Conservation (phyloP, 2,113 vertebrate genomes). For the Neopipo cinnamomea region DNA sequence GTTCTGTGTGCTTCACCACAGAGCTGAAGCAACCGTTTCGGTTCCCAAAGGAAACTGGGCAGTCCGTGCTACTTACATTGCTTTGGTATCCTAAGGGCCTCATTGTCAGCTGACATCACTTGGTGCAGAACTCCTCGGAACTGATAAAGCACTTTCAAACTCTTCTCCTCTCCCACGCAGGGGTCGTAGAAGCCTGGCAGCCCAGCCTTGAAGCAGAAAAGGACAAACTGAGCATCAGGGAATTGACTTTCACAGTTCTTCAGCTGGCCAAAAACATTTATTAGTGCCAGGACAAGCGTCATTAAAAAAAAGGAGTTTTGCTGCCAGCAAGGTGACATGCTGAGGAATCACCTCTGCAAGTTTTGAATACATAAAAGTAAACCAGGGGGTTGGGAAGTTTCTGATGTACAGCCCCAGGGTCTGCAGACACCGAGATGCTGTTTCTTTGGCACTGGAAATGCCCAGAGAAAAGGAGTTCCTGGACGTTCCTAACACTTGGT, state of each 20-base stretch:
- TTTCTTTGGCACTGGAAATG: not conserved
- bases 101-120: conserved; percentile 88
- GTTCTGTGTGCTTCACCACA: not conserved
- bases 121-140: conserved; percentile 97
- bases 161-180: conserved; percentile 96
- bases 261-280: not conserved
- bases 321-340: not conserved
- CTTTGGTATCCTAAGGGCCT: conserved; percentile 98
- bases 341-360: not conserved
- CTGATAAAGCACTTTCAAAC: conserved; percentile 96
- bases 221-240: not conserved
- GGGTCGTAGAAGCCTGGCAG: conserved; percentile 97
- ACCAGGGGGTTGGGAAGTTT: not conserved
- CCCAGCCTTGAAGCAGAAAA: conserved; percentile 79
- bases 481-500: not conserved
- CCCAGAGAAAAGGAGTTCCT: not conserved
- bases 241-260: not conserved
- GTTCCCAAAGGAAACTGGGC: not conserved
- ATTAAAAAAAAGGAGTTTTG: not conserved
- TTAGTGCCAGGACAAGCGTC: not conserved
- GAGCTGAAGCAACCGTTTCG: not conserved
- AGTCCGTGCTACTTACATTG: conserved; percentile 84
- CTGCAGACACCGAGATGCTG: not conserved
- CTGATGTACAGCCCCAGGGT: not conserved
- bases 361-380: not conserved